Evolutionary conservation across 2,797 vertebrate species (phyloP).

Genomic region (Pangasius macronema): DNA sequence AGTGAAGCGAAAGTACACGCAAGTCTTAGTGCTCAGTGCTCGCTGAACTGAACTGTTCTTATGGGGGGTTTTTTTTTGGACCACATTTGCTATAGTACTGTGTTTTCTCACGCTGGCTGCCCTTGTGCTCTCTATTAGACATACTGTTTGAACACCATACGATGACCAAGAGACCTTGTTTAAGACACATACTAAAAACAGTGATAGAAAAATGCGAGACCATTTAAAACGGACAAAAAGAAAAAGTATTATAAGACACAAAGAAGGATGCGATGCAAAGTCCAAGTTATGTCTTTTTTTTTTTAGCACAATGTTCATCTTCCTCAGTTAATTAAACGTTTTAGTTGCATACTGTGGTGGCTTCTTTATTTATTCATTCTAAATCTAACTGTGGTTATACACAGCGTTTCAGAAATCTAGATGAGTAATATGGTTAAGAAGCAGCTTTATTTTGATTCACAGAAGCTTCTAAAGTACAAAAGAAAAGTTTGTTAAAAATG

Average conservation of each 20-base stretch:
- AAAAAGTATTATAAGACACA: not conserved
- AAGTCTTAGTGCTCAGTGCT: not conserved
- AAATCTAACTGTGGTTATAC: not conserved
- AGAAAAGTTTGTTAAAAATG: not conserved
- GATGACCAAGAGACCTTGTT: not conserved
- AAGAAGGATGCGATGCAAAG: not conserved
- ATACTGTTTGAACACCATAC: not conserved
- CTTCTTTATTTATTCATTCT: not conserved
- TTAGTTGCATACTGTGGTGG: not conserved
- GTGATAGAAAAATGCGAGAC: not conserved
- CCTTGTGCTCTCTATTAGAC: not conserved
- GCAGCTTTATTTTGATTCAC: not conserved
- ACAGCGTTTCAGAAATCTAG: not conserved
- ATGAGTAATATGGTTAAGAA: not conserved
- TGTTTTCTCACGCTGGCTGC: not conserved
- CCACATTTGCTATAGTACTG: not conserved
- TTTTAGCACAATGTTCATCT: not conserved
- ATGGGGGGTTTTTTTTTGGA: not conserved
- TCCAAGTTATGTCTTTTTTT: not conserved
- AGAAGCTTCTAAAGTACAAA: not conserved
- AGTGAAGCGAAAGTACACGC: not conserved
- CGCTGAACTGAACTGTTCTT: not conserved
- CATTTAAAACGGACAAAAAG: not conserved
- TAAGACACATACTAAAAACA: not conserved
- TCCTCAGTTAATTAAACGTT: not conserved